A percentile compares a stretch with the other conserved stretches of the same genome.
phyloP scores from a whole-genome alignment of 2,797 vertebrate species.

The Cyclura pinguis region DNA sequence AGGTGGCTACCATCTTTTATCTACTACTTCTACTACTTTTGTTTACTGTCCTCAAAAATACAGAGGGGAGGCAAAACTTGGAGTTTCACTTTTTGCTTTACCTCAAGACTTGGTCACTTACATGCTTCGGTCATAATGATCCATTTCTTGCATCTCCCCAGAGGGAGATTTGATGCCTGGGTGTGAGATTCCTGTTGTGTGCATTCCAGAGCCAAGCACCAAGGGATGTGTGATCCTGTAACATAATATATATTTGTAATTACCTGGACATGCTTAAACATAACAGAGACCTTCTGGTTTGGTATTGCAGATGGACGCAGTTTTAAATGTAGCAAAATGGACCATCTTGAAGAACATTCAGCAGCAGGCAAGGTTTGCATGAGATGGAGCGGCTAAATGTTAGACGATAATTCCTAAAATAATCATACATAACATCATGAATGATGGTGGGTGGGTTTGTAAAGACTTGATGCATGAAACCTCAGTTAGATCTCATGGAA shows the following conservation, averaged over 20 bases:
- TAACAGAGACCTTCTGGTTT: background rate
- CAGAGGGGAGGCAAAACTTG: background rate
- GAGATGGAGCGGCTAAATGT: background rate
- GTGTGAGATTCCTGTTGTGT: conserved; percentile 96
- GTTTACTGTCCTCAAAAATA: too few relatives aligned
- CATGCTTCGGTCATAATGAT: conserved; percentile 92
- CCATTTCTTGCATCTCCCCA: conserved; percentile 95
- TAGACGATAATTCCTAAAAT: background rate
- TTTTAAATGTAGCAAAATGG: background rate
- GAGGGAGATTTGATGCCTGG: conserved; percentile 94
- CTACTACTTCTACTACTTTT: background rate
- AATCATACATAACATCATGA: background rate
- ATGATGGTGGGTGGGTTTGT: background rate
- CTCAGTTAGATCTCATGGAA: background rate
- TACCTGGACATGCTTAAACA: background rate
- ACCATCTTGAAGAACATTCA: background rate
- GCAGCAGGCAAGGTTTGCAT: background rate
- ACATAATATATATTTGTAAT: conserved; percentile 23
- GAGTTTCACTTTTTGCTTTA: background rate
- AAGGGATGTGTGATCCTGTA: conserved; percentile 95
- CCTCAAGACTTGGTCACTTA: conserved; percentile 71
- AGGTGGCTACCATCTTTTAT: background rate
- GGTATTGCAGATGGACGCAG: accelerated
- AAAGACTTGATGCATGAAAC: background rate
- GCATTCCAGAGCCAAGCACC: conserved; percentile 94